These are phyloP conservation scores for Cremastinae sp. DNA, from an alignment of 2,888 invertebrate species.

Conservation along the genomic window DNA sequence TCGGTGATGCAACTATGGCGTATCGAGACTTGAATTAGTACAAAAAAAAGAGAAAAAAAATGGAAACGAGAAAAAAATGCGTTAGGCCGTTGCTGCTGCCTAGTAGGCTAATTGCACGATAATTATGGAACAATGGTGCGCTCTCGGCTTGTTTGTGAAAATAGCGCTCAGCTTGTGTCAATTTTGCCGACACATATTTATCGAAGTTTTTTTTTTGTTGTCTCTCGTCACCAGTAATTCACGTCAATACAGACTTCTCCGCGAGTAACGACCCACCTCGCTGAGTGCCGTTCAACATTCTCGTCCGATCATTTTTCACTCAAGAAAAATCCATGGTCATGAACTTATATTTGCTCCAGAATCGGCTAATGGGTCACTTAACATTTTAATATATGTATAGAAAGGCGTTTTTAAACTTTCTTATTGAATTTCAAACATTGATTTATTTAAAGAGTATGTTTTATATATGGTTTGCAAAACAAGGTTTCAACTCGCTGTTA, in stretches of 20 bases:
- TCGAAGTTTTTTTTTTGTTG: not conserved
- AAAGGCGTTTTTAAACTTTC: too few relatives aligned
- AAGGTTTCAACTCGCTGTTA: too few relatives aligned
- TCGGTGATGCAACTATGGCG: conserved; percentile 39
- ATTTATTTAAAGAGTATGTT: too few relatives aligned
- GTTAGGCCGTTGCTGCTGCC: not conserved
- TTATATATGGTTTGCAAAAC: too few relatives aligned
- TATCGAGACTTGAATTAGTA: conserved; percentile 6
- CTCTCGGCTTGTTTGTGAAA: conserved; percentile 8
- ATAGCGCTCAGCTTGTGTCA: conserved; percentile 9
- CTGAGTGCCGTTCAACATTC: not conserved
- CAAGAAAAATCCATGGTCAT: conserved; percentile 9
- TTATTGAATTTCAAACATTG: too few relatives aligned
- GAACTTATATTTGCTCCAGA: not conserved
- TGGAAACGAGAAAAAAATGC: conserved; percentile 20
- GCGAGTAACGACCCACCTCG: too few relatives aligned
- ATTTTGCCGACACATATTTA: not conserved
- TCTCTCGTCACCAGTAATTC: not conserved
- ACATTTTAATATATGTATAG: too few relatives aligned
- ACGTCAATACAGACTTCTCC: not conserved
- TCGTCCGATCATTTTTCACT: not conserved
- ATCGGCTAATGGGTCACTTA: too few relatives aligned
- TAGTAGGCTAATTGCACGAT: conserved; percentile 43
- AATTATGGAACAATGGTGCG: conserved; percentile 31
- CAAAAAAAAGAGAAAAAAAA: conserved; percentile 3